Evolutionary conservation across 1,140 invertebrate species (phyloP), one percentile per base, ranked within the genome.

Genomic region (Acromyrmex echinatior): DNA sequence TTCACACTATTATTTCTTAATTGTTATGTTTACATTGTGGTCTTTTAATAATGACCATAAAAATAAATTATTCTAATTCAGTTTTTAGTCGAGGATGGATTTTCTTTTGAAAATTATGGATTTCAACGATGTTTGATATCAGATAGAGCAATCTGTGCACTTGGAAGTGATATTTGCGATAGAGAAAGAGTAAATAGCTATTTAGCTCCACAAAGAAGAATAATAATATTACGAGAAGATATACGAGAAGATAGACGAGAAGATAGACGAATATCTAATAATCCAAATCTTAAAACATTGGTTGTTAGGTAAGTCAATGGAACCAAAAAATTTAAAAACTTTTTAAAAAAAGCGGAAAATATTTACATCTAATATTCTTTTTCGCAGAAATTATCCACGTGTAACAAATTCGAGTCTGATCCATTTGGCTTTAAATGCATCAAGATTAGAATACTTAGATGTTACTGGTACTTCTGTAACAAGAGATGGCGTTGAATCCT

Each of bases 391-490:
- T 71, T 97, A 96, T 93, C 93, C 95, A 9, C 95, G 94, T 78
- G 96, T 97, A 2, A 97, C 97, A 2, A 96, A 97, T 91, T 93
- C 95, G n/a, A 96, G 96, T 86, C 90, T 97, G 14, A 88, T 95
- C 21, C 97, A 97, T 91, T 93, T 97, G 77, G 95, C 96, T 0
- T 95, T 95, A 9, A 96, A 96, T 49, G 96, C 96, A 1, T 96
- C 96, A 0, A 93, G 95, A 86, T 92, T 97, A 2, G 92, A 95
- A 21, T 95, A 95, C 65, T 92, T 97, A 2, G 97, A 97, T 93
- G 96, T 97, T 18, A 96, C 96, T 3, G 96, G 96, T 2, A 97
- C 97, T 0, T 94, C 95, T 28, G 96, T 97, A 0, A 97, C 96
- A 0, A 88, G 91, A 9, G 89, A 93, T 2, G 97, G 96, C 1